Percentiles rank a stretch among this genome's conserved stretches.
Evolutionary conservation across 2,797 vertebrate genomes (phyloP).

Genomic region (Sebastes steindachneri): DNA sequence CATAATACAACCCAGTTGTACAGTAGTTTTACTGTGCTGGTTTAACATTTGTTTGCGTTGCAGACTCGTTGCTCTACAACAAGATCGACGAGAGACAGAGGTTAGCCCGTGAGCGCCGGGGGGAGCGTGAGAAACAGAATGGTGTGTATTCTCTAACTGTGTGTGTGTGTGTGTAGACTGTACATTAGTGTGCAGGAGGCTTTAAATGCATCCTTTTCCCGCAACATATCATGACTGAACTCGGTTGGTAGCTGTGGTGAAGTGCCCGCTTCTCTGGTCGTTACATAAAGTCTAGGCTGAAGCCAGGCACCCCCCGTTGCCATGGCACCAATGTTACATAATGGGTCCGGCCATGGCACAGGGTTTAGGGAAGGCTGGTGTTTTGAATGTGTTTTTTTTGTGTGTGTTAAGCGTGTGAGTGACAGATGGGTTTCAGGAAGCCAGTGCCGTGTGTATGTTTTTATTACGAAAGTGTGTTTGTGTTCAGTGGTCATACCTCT

Average conservation of each 20-base stretch:
- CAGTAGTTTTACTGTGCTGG: neutral
- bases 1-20: neutral
- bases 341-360: conserved; percentile 43
- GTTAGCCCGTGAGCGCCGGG: conserved; percentile 92
- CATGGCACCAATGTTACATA: conserved; percentile 71
- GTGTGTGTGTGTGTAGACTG: neutral
- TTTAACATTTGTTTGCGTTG: conserved; percentile 30
- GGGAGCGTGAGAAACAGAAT: conserved; percentile 90
- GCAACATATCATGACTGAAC: conserved; percentile 47
- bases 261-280: conserved; percentile 41
- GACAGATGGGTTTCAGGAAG: conserved; percentile 1
- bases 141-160: conserved; percentile 79
- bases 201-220: neutral
- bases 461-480: conserved; percentile 10
- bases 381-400: conserved; percentile 2
- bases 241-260: conserved; percentile 63
- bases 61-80: conserved; percentile 85
- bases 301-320: conserved; percentile 66
- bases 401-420: neutral
- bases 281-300: conserved; percentile 75
- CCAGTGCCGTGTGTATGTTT: neutral
- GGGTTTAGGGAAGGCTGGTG: conserved; percentile 38
- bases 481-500: conserved; percentile 32
- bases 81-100: conserved; percentile 93
- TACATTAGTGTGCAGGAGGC: neutral